Conservation (phyloP, 2,888 invertebrate genomes). For the Yponomeuta evonymella region DNA sequence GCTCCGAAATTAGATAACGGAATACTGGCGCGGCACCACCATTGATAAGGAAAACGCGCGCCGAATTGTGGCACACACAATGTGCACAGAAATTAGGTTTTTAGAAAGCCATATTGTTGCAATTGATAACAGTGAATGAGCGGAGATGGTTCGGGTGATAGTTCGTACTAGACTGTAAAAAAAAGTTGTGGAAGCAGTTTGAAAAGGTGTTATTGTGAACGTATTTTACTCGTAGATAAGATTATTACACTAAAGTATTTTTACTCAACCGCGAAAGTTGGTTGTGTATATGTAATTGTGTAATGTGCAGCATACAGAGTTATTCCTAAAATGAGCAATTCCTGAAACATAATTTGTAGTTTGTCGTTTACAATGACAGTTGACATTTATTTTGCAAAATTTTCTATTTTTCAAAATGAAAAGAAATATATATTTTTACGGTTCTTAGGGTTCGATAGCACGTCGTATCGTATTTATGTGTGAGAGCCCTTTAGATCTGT, state of each 20-base stretch:
- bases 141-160: not conserved
- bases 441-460: too few species aligned
- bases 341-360: too few species aligned
- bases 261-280: too few species aligned
- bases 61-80: not conserved
- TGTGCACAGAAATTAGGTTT: constrained; percentile 6
- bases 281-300: too few species aligned
- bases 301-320: too few species aligned
- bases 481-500: not conserved
- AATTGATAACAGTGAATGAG: not conserved
- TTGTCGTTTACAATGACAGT: too few species aligned
- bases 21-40: not conserved
- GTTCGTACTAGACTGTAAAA: not conserved
- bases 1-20: not conserved
- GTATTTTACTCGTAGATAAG: not conserved
- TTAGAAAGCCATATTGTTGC: constrained; percentile 23
- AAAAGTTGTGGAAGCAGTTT: not conserved
- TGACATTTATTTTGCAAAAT: too few species aligned
- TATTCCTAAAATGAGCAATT: too few species aligned
- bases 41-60: not conserved
- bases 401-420: too few species aligned
- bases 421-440: too few species aligned
- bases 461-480: too few species aligned
- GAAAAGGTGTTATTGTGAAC: not conserved
- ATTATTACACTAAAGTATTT: too few species aligned